Evolutionary conservation across 2,888 invertebrate genomes (phyloP).

Genomic region (Parnassius orleans): DNA sequence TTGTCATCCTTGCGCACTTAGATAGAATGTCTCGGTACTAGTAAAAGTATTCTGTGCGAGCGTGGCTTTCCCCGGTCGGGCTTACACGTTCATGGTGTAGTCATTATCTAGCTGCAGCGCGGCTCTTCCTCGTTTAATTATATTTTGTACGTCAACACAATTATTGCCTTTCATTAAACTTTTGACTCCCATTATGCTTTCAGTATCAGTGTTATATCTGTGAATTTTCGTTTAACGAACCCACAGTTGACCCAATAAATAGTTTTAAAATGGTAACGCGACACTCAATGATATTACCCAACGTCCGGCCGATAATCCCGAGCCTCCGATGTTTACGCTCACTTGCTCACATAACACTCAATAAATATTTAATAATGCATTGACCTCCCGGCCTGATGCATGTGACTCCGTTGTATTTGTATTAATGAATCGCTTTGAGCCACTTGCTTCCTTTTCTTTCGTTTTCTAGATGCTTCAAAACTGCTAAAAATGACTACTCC

Average conservation of each 20-base stretch:
- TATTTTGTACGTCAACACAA: too few relatives aligned
- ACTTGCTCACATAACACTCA: conserved; percentile 21
- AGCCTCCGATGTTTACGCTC: conserved; percentile 6
- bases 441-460: neutral
- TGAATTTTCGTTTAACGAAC: neutral
- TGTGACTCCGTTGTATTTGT: conserved; percentile 19
- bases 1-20: too few relatives aligned
- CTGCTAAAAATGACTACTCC: too few relatives aligned
- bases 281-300: conserved; percentile 13
- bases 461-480: too few relatives aligned
- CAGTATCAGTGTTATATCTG: neutral
- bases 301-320: conserved; percentile 19
- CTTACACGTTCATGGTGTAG: too few relatives aligned
- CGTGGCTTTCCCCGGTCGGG: too few relatives aligned
- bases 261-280: conserved; percentile 11
- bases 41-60: too few relatives aligned
- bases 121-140: too few relatives aligned
- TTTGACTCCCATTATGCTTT: too few relatives aligned
- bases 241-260: conserved; percentile 15
- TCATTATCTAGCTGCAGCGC: too few relatives aligned
- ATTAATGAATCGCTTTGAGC: neutral
- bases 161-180: too few relatives aligned
- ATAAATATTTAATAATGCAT: conserved; percentile 53
- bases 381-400: conserved; percentile 42
- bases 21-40: too few relatives aligned